These are phyloP conservation scores for Scatophagus argus DNA, from an alignment of 2,113 vertebrate species.

Conservation along the genomic window DNA sequence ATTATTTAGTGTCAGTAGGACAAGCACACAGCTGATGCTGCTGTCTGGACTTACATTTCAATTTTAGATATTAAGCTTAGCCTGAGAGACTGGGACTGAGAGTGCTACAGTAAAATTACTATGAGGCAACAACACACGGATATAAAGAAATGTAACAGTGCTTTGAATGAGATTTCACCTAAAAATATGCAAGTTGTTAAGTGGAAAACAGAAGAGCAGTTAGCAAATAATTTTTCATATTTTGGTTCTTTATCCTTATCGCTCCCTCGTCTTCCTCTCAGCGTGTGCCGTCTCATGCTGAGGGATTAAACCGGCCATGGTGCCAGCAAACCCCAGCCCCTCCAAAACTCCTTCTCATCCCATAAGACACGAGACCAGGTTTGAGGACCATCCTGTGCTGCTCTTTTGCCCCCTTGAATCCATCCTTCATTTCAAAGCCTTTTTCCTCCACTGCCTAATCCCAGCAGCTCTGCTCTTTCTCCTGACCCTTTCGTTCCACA, in stretches of 20 bases:
- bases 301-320: constrained; percentile 46
- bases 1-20: background rate
- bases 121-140: no score
- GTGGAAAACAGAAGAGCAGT: background rate
- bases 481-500: constrained; percentile 7
- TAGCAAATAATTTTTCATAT: background rate
- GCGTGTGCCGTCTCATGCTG: constrained; percentile 33
- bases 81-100: background rate
- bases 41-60: constrained; percentile 5
- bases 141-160: no score
- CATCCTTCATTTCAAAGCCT: constrained; percentile 2
- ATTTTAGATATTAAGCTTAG: background rate
- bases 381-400: constrained; percentile 15
- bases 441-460: background rate
- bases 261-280: constrained; percentile 32
- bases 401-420: background rate
- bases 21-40: constrained; percentile 9
- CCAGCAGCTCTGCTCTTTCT: background rate
- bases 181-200: background rate
- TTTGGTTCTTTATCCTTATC: constrained; percentile 25
- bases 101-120: background rate
- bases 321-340: constrained; percentile 23
- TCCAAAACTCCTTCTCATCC: background rate
- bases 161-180: background rate
- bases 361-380: constrained; percentile 14